These are phyloP conservation scores for Philypnodon macrostomus DNA, from an alignment of 2,797 vertebrate genomes.

Conservation along the genomic window DNA sequence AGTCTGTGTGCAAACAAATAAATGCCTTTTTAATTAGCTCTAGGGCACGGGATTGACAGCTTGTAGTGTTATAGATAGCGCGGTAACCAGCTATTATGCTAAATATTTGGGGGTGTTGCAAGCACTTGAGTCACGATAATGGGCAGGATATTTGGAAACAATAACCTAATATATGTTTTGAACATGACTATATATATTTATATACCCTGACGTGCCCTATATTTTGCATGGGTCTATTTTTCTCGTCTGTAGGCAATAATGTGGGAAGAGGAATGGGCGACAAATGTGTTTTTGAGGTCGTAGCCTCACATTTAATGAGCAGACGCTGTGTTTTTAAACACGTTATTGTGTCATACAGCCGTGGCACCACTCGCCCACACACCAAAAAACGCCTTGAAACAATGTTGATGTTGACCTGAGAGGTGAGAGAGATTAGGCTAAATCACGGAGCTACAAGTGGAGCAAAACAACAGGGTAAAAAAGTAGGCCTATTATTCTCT, in stretches of 20 bases:
- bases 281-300: conserved; percentile 40
- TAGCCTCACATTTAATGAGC: conserved; percentile 40
- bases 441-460: conserved; percentile 36
- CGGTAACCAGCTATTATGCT: conserved; percentile 77
- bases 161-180: conserved; percentile 2
- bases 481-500: too few species aligned
- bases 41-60: conserved; percentile 76
- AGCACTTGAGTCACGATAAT: conserved; percentile 32
- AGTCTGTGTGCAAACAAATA: conserved; percentile 76
- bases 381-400: too few species aligned
- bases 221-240: neutral
- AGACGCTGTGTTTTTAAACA: conserved; percentile 33
- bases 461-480: conserved; percentile 19
- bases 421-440: conserved; percentile 42
- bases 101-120: conserved; percentile 75
- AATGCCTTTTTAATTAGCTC: conserved; percentile 77
- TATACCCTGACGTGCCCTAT: too few species aligned
- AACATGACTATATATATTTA: too few species aligned
- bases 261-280: conserved; percentile 16
- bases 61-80: conserved; percentile 64
- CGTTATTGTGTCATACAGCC: conserved; percentile 37
- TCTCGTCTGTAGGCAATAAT: conserved; percentile 27
- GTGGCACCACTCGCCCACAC: conserved; percentile 24
- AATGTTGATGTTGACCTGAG: conserved; percentile 55
- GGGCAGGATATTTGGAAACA: conserved; percentile 47